phyloP scores from a whole-genome alignment of 2,888 invertebrate genomes.

The Lasioglossum zephyrum region DNA sequence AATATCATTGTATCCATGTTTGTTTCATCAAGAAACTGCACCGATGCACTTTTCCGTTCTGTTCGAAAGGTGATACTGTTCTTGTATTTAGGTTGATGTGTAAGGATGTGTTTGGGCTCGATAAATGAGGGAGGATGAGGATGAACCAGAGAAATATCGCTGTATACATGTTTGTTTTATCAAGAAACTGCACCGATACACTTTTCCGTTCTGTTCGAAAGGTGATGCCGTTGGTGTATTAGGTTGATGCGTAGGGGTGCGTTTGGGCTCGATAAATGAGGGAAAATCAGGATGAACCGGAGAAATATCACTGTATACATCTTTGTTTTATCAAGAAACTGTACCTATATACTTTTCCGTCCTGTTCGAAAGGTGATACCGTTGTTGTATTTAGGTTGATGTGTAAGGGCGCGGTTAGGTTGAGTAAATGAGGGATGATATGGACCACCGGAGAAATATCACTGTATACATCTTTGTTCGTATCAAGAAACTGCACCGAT shows the following conservation, averaged over 20 bases:
- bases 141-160: background rate
- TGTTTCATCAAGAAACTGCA: no score
- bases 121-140: background rate
- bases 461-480: no score
- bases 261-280: no score
- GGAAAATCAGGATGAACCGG: background rate
- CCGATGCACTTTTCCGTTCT: no score
- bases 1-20: background rate
- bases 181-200: no score
- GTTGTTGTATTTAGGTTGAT: background rate
- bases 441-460: background rate
- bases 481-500: no score
- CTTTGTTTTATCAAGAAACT: no score
- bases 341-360: no score
- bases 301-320: background rate
- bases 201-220: no score
- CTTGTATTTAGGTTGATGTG: background rate
- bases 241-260: background rate
- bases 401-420: background rate
- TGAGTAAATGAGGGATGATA: background rate
- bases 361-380: no score
- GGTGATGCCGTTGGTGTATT: background rate
- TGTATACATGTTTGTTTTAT: no score
- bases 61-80: background rate
- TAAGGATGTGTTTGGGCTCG: no score